phyloP scores from a whole-genome alignment of 2,888 invertebrate genomes.

The Drosophila flavopinicola region DNA sequence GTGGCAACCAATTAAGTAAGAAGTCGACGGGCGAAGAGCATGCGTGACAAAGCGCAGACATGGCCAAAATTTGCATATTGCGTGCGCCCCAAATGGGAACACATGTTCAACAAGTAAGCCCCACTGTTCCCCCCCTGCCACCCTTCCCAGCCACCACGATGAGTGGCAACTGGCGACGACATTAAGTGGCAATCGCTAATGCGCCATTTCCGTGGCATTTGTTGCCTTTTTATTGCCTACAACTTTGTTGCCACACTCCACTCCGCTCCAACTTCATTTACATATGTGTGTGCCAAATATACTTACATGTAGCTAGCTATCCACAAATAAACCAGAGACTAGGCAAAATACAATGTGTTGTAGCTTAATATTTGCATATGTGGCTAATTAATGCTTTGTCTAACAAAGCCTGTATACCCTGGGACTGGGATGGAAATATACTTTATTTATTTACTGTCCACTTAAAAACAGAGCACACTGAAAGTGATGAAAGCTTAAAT shows the following conservation, averaged over 20 bases:
- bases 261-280: slow-evolving; percentile 31
- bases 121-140: not conserved
- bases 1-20: slow-evolving; percentile 45
- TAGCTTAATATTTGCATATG: slow-evolving; percentile 42
- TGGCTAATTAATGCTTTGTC: slow-evolving; percentile 55
- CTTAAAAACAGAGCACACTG: too few species aligned
- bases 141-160: not conserved
- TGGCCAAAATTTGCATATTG: slow-evolving; percentile 71
- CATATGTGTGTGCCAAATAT: slow-evolving; percentile 9
- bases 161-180: slow-evolving; percentile 34
- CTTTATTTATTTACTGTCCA: too few species aligned
- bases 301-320: slow-evolving; percentile 2
- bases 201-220: slow-evolving; percentile 72
- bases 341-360: slow-evolving; percentile 20
- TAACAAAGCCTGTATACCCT: slow-evolving; percentile 2
- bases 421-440: too few species aligned
- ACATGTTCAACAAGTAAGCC: slow-evolving; percentile 46
- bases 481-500: too few species aligned
- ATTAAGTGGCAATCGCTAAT: slow-evolving; percentile 74
- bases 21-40: slow-evolving; percentile 6
- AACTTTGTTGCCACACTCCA: slow-evolving; percentile 28
- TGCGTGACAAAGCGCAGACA: slow-evolving; percentile 64
- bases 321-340: slow-evolving; percentile 20
- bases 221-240: slow-evolving; percentile 60
- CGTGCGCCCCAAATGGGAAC: slow-evolving; percentile 57